phyloP scores from a whole-genome alignment of 1,140 invertebrate species.

The Cydia pomonella region DNA sequence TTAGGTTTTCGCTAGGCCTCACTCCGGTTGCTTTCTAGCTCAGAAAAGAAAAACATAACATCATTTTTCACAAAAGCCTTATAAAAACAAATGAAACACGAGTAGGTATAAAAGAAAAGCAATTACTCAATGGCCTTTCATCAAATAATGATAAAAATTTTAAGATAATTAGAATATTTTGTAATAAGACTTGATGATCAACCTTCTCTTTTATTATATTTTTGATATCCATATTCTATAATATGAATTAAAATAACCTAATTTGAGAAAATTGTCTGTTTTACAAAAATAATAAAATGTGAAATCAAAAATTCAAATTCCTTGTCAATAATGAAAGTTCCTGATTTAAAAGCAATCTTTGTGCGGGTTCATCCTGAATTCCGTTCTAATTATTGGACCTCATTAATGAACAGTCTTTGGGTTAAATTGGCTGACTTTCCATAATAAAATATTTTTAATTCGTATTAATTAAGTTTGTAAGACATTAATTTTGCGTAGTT shows the following conservation, averaged over 20 bases:
- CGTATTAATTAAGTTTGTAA: neutral
- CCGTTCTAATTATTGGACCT: neutral
- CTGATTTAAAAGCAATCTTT: neutral
- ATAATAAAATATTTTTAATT: neutral
- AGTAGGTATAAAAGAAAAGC: too few species aligned
- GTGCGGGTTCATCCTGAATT: neutral
- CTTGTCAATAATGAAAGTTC: neutral
- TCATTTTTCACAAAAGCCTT: too few species aligned
- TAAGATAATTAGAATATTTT: neutral
- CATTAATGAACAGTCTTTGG: neutral
- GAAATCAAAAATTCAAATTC: neutral
- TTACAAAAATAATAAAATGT: neutral
- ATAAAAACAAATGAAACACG: too few species aligned
- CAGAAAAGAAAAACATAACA: too few species aligned
- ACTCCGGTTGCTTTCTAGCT: too few species aligned
- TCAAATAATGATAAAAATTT: too few species aligned
- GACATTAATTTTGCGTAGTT: neutral
- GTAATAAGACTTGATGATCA: neutral
- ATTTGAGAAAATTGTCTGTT: neutral
- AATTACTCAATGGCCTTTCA: too few species aligned
- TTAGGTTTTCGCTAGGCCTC: too few species aligned
- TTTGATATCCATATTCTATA: neutral
- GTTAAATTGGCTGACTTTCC: conserved; percentile 1
- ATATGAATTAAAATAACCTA: neutral
- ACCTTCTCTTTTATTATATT: neutral